Base-by-base conservation (phyloP, 2,888 invertebrate species). In the Unio pictorum region DNA sequence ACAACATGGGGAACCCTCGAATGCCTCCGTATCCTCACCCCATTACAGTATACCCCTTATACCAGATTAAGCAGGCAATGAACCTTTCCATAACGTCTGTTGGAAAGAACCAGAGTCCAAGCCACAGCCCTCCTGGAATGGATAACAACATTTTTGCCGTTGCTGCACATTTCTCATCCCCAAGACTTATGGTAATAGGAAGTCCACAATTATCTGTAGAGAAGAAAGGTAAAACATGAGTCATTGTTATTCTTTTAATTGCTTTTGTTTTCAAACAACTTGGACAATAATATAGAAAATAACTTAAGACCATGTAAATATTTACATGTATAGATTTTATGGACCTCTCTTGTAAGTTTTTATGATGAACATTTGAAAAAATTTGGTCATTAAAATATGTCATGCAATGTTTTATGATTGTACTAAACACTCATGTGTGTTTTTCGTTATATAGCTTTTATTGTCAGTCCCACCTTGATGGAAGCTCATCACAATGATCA, bases 21-120 rank as follows among this genome's bases (percentile, higher is more conserved):
- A 92, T 96, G 88, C 96, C 97, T 64, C 97, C 97, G 8, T 97
- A 95, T 91, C 96, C 97, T 18, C 93, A 94, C 86, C 97, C 98
- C 20, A 93, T 94, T 28, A 93, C 94, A 30, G 91, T 95, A 60
- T 91, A 93, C 81, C 96, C 98, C 3, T 91, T 97, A 76, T 95
- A 96, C 1, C 97, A 98, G 91, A 93, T 98, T 80, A 93, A 96
- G 60, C 92, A 91, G 75, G 84, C 86, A 20, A 73, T 89, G 55
- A 79, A 84, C 26, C 83, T 87, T 2, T 80, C 82, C 28, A 72
- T 80, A 28, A 75, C 80, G 30, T 76, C 83, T 15, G 78, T 77
- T 4, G 70, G 72, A 54, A 80, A 81, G 62, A 80, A 80, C 34
- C 74, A 79, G 64, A 82, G 81, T 63, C 84, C 84, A 23, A 79